Evolutionary conservation across 1,140 invertebrate species (phyloP).

Genomic region (Lepeophtheirus salmonis): DNA sequence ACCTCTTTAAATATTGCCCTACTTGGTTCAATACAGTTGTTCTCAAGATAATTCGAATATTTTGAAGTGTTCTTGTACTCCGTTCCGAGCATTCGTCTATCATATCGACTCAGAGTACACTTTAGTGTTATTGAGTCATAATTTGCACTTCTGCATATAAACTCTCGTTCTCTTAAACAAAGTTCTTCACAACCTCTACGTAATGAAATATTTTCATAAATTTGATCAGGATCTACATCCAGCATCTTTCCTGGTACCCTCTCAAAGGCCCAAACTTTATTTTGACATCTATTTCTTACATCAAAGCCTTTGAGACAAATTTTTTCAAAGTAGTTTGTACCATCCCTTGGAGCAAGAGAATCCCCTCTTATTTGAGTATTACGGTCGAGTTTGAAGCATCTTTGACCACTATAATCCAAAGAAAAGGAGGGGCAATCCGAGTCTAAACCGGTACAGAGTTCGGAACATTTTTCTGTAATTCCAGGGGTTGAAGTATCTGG

Average conservation of each 20-base stretch:
- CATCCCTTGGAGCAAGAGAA: conserved; percentile 28
- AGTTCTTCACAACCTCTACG: conserved; percentile 31
- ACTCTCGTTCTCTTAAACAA: conserved; percentile 21
- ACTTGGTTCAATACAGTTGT: conserved; percentile 30
- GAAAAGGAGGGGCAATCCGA: conserved; percentile 32
- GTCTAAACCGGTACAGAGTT: conserved; percentile 28
- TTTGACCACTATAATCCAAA: conserved; percentile 30
- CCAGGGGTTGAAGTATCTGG: conserved; percentile 27
- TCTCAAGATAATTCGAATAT: conserved; percentile 35
- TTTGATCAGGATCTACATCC: conserved; percentile 27
- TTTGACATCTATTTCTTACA: conserved; percentile 26
- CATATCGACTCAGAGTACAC: conserved; percentile 30
- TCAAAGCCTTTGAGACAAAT: conserved; percentile 33
- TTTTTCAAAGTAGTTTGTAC: conserved; percentile 34
- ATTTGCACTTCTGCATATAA: conserved; percentile 31
- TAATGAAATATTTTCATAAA: conserved; percentile 27
- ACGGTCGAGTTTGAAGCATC: conserved; percentile 32
- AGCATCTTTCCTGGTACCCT: conserved; percentile 31
- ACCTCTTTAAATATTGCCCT: neutral
- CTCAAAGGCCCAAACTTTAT: conserved; percentile 34
- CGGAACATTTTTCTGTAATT: conserved; percentile 26
- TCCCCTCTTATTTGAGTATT: conserved; percentile 32
- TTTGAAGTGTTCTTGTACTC: too few relatives aligned
- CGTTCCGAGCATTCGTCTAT: too few relatives aligned
- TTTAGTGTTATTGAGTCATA: conserved; percentile 31